These are phyloP conservation scores for Drosophila fungiperda DNA, from an alignment of 2,888 invertebrate genomes.

Conservation along the genomic window DNA sequence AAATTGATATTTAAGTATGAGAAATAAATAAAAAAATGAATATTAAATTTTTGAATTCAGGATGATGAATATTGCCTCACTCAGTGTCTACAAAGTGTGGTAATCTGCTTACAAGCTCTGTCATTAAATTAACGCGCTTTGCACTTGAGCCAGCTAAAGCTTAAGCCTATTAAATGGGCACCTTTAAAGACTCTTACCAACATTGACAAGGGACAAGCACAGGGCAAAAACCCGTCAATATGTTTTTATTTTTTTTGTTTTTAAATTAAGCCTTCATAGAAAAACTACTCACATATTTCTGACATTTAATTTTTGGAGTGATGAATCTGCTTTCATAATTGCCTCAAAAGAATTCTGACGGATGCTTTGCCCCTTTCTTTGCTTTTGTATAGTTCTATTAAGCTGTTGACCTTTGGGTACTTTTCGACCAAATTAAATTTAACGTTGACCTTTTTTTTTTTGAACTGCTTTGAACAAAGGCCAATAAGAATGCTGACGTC, in stretches of 20 bases:
- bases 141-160: constrained; percentile 65
- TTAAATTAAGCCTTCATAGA: constrained; percentile 5
- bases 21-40: background rate
- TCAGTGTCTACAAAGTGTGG: constrained; percentile 5
- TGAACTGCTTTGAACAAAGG: background rate
- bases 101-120: constrained; percentile 17
- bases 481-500: background rate
- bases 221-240: constrained; percentile 11
- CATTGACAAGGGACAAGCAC: constrained; percentile 1
- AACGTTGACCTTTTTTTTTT: constrained; percentile 19
- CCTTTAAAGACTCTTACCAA: constrained; percentile 4
- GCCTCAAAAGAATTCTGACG: constrained; percentile 4
- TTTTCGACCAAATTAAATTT: constrained; percentile 21
- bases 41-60: background rate
- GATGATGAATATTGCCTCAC: background rate
- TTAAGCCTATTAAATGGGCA: constrained; percentile 67
- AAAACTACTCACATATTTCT: background rate
- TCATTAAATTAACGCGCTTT: constrained; percentile 70
- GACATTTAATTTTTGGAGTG: constrained; percentile 16
- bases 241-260: constrained; percentile 1
- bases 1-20: background rate
- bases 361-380: background rate
- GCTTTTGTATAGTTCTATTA: background rate
- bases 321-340: constrained; percentile 28
- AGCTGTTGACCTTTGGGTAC: background rate